Base-by-base conservation (phyloP, 2,888 invertebrate species). In the Eupithecia subfuscata region DNA sequence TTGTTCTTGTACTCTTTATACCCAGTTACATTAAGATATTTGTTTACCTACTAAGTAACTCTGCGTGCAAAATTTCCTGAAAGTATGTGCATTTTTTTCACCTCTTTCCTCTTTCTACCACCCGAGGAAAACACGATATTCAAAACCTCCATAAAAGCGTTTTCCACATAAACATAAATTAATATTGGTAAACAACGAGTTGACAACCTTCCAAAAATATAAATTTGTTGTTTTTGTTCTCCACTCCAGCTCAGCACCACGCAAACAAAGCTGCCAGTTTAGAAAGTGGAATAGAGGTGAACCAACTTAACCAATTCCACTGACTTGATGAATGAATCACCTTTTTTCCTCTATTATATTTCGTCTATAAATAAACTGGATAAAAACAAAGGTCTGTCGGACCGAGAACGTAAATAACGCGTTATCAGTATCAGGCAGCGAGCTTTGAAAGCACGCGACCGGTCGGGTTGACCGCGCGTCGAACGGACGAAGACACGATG, bases 341-440 rank as follows among this genome's bases (percentile, higher is more conserved):
- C 79, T 84, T 82, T 82, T 82, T 81, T 12, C 74, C 80, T 81
- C 79, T 84, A 84, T 83, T 82, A 84, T 79, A 82, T 80, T 73
- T 84, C 80, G 79, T 84, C 85, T 84, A 84, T 86, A 86, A 86
- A 86, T 85, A 86, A 86, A 78, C 75, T 71, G 72, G 83, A 86
- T 87, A 86, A 85, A 86, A 87, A 86, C 85, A 83, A 82, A 83
- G 82, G 82, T 83, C 52, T 70, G 25, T 37, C 69, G 60, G 73
- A 71, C 86, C 85, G 86, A 87, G 87, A 86, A 86, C 85, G 88
- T 91, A 90, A 91, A 90, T 90, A 90, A 89, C 85, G 84, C 85
- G 86, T 87, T 88, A 89, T 89, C 90, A 86, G 84, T 52, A 73
- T 45, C 81, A 79, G 78, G 79, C 68, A 81, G 83, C 82, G 83